These are phyloP conservation scores for Coecobrya sp. DNA, from an alignment of 2,888 invertebrate species.

Conservation along the genomic window DNA sequence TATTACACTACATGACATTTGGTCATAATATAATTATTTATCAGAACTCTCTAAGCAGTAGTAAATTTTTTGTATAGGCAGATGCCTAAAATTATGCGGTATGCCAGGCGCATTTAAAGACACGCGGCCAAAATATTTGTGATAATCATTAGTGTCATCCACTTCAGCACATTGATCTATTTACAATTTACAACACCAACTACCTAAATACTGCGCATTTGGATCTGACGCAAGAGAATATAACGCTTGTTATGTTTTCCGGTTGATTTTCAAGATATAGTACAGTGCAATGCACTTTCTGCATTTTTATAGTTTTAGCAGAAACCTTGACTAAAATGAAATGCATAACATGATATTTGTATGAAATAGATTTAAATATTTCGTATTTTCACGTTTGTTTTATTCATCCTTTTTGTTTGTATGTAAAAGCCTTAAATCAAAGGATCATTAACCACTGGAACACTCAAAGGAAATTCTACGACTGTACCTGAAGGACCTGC, in stretches of 20 bases:
- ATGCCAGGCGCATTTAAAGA: neutral
- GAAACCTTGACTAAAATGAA: neutral
- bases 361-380: no score
- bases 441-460: no score
- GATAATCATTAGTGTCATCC: neutral
- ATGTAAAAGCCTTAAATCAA: no score
- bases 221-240: neutral
- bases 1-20: neutral
- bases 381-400: no score
- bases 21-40: neutral
- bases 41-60: neutral
- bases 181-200: neutral
- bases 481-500: no score
- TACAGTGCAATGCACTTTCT: conserved; percentile 21
- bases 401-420: no score
- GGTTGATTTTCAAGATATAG: neutral
- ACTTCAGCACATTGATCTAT: neutral
- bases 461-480: no score
- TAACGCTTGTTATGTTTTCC: neutral
- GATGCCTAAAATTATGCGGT: neutral
- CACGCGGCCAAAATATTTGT: neutral
- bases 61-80: neutral
- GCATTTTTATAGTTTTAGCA: neutral
- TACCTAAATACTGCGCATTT: conserved; percentile 7
- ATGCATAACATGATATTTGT: neutral